A percentile compares a stretch with the other conserved stretches of the same genome.
Evolutionary conservation across 2,113 vertebrate genomes (phyloP).

Genomic region (Rhabdomys dilectus): DNA sequence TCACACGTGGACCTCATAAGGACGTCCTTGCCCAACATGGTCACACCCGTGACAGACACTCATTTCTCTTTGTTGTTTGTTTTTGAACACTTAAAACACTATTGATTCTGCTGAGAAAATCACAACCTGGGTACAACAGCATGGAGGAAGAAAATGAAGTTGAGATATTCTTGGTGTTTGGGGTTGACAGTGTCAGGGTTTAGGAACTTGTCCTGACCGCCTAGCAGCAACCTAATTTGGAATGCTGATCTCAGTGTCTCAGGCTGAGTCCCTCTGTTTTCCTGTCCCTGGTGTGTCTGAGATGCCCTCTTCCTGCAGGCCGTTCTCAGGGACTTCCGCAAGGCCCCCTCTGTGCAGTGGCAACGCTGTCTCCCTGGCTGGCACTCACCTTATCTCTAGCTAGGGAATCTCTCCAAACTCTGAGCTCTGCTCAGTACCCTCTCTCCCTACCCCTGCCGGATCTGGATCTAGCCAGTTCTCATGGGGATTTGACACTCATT

Average conservation of each 20-base stretch:
- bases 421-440: background rate
- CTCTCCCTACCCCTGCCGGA: background rate
- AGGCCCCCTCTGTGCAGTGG: background rate
- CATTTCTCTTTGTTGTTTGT: background rate
- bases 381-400: no score
- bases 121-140: background rate
- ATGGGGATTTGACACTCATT: background rate
- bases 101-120: background rate
- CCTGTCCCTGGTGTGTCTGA: background rate
- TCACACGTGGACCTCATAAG: background rate
- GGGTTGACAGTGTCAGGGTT: background rate
- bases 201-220: background rate
- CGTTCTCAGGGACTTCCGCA: background rate
- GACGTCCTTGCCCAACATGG: background rate
- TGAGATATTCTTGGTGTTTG: background rate
- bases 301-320: background rate
- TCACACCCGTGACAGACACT: slow-evolving; percentile 12
- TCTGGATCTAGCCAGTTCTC: background rate
- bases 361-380: background rate
- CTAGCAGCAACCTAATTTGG: background rate
- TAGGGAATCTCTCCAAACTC: background rate
- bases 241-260: background rate
- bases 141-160: background rate
- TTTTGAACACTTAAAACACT: background rate
- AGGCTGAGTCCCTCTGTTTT: background rate